A percentile compares a stretch with the other conserved stretches of the same genome.
Evolutionary conservation across 35 echinoderm and acorn worm species (phyloP).

Genomic region (Apostichopus parvimensis): DNA sequence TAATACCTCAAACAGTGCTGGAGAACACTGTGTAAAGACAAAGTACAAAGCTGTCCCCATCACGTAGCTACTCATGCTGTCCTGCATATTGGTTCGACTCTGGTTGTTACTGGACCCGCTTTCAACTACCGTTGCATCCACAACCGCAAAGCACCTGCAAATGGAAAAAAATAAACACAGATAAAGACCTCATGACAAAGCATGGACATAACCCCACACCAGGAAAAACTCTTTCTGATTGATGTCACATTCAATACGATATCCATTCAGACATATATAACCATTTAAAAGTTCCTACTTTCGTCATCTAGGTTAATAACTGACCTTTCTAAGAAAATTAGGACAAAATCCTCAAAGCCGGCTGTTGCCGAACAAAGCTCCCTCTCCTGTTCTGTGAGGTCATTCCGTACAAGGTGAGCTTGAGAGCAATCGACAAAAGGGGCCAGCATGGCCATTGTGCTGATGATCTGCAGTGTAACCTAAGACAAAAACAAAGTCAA

Average conservation of each 20-base stretch:
- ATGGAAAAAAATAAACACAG: background rate
- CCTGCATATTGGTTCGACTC: constrained; percentile 74
- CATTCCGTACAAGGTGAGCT: constrained; percentile 73
- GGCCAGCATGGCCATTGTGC: constrained; percentile 74
- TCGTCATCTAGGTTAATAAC: background rate
- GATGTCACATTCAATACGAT: no score
- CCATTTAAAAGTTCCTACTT: background rate
- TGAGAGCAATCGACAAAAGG: constrained; percentile 94
- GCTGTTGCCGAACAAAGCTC: constrained; percentile 95
- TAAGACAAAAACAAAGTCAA: background rate
- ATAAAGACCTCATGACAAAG: no score
- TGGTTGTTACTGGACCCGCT: constrained; percentile 72
- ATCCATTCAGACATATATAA: no score
- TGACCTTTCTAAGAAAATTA: constrained; percentile 93
- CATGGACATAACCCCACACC: no score
- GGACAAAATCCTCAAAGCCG: constrained; percentile 91
- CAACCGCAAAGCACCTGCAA: constrained; percentile 87
- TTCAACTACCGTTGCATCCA: constrained; percentile 80
- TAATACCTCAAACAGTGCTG: constrained; percentile 73
- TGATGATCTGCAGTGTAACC: constrained; percentile 86
- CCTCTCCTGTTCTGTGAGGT: constrained; percentile 87
- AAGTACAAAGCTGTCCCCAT: constrained; percentile 85
- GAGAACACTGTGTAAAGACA: constrained; percentile 81
- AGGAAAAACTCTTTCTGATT: no score
- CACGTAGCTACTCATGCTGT: constrained; percentile 70